A percentile compares a stretch with the other conserved stretches of the same genome.
Conservation (phyloP, 2,113 vertebrate species). For the Labrus mixtus region DNA sequence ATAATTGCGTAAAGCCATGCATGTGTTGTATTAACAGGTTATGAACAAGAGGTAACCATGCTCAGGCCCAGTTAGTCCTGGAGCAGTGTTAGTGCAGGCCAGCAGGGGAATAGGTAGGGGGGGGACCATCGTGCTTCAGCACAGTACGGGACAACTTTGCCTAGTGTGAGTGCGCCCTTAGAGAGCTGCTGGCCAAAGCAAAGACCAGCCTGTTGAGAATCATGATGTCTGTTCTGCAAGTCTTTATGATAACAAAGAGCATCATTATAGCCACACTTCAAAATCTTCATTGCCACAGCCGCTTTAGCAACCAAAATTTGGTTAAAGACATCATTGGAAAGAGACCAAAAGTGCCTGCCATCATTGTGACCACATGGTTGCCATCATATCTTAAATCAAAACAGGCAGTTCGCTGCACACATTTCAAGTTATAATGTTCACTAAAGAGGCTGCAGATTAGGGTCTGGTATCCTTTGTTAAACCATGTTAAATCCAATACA, state of each 20-base stretch:
- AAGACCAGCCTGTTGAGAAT: slow-evolving; percentile 42
- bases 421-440: slow-evolving; percentile 6
- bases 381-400: slow-evolving; percentile 43
- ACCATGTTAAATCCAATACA: too few species aligned
- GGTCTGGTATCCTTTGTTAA: too few species aligned
- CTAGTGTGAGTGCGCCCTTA: too few species aligned
- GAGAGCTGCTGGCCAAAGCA: slow-evolving; percentile 36
- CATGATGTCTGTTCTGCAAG: slow-evolving; percentile 2
- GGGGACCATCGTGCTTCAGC: too few species aligned
- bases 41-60: too few species aligned
- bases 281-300: background rate
- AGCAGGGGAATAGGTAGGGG: too few species aligned
- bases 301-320: slow-evolving; percentile 4
- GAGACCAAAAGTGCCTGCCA: slow-evolving; percentile 35
- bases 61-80: too few species aligned
- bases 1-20: too few species aligned
- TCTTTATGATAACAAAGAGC: slow-evolving; percentile 37
- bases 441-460: too few species aligned
- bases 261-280: slow-evolving; percentile 26
- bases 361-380: slow-evolving; percentile 45
- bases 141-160: too few species aligned
- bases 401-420: slow-evolving; percentile 27
- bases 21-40: too few species aligned
- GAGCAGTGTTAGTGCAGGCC: too few species aligned
- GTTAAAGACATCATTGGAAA: slow-evolving; percentile 45